Base-by-base conservation (phyloP, 2,888 invertebrate genomes). In the Andrena praecox region DNA sequence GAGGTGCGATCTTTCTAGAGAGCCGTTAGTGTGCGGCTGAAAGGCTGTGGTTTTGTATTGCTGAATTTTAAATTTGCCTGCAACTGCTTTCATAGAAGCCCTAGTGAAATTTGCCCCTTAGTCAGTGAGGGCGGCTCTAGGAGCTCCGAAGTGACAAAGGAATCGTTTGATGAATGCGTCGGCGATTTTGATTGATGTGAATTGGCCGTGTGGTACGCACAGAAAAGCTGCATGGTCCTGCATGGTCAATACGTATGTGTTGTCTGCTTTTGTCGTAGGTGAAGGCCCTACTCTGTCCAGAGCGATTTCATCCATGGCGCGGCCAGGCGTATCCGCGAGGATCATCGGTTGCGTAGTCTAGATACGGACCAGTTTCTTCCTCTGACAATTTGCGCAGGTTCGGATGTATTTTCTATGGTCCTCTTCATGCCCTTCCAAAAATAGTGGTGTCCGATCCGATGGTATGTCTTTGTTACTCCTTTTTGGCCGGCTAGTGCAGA, bases 221-320 rank as follows among this genome's bases (percentile, higher is more conserved):
- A 20, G 20, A 20, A 20, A 20, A 20, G 20, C 20, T 20, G 20
- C 20, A 20, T 20, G 20, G 20, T 20, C 20, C 20, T 54, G 54
- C 10, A 27, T 48, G 31, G 42, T 71, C 54, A 56, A 42, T 16
- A 42, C 31, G 62, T 72, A 42, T 4, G 16, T 20, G 0, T 50
- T 74, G 10, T 29, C 64, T 5, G 3, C 24, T 48, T 3, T 16
- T 0, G 74, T 67, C 29, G 50, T 60, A 7, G 73, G 79, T 16
- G 81, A 50, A 16, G 84, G 80, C 1, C 82, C 80, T 0, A 85
- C 80, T 3, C 78, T 78, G 50, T 85, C 85, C 54, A 85, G 56
- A 0, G 74, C 59, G 1, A 85, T 48, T 56, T 85, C 78, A 27
- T 83, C 82, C 20, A 60, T 31, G 1, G 48, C 48, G 1, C 12